Conservation (phyloP, 2,113 vertebrate genomes). For the Passer montanus region DNA sequence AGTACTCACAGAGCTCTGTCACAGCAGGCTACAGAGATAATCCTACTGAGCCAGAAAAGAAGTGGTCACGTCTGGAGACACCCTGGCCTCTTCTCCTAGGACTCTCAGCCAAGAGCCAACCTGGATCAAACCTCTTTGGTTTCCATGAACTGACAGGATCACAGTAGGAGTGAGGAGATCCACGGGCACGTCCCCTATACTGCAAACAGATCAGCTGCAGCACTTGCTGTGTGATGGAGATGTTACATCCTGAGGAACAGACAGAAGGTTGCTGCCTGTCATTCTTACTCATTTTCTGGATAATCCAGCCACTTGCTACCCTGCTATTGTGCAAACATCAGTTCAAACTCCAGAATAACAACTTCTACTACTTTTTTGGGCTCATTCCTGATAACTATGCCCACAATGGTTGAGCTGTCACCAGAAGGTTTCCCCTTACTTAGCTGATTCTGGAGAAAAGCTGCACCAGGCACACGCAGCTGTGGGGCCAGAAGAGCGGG, state of each 20-base stretch:
- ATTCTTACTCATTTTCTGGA: not conserved
- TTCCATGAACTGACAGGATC: not conserved
- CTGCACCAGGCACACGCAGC: not conserved
- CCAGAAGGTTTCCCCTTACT: not conserved
- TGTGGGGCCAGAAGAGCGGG: not conserved
- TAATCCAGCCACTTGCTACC: not conserved
- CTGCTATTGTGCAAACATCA: not conserved
- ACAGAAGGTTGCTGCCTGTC: not conserved
- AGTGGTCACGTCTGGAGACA: not conserved
- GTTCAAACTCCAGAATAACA: not conserved
- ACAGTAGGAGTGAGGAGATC: not conserved
- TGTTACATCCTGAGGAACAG: not conserved
- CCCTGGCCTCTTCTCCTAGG: not conserved
- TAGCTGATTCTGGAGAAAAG: not conserved
- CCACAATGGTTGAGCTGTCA: not conserved
- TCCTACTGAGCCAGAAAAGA: not conserved
- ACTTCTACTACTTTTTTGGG: not conserved
- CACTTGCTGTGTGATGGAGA: not conserved
- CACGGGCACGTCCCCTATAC: fast-evolving
- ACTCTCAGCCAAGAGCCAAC: not conserved
- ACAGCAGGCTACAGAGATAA: not conserved
- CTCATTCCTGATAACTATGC: not conserved
- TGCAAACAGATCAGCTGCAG: not conserved
- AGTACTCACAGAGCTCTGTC: not conserved
- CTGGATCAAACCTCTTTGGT: not conserved